Evolutionary conservation across 2,113 vertebrate species (phyloP).

Genomic region (Antennarius striatus): DNA sequence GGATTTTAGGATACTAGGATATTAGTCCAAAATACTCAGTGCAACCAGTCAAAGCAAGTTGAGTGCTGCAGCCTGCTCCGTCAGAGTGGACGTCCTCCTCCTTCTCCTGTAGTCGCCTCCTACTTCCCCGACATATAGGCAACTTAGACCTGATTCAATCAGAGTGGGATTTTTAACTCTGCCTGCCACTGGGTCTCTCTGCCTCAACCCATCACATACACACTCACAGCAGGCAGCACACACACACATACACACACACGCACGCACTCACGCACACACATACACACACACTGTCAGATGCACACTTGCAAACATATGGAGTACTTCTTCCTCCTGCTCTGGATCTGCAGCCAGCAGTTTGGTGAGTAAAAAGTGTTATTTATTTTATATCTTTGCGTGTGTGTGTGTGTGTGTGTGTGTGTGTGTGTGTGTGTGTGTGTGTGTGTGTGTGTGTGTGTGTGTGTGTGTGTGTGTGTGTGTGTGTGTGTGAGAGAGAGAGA

Average conservation of each 20-base stretch:
- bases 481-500: no score
- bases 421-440: conserved; percentile 26
- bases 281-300: conserved; percentile 26
- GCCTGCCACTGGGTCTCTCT: conserved; percentile 73
- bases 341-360: conserved; percentile 86
- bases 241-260: conserved; percentile 32
- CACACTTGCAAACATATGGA: conserved; percentile 81
- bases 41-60: conserved; percentile 15
- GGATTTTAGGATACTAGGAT: no score
- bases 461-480: not conserved
- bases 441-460: conserved; percentile 1
- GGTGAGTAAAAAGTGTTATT: conserved; percentile 79
- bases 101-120: conserved; percentile 85
- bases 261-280: conserved; percentile 44
- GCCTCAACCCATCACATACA: conserved; percentile 66
- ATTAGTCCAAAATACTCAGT: not conserved
- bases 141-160: conserved; percentile 75
- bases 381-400: not conserved
- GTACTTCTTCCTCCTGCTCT: conserved; percentile 86
- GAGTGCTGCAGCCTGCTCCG: conserved; percentile 48
- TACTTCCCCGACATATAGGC: conserved; percentile 84
- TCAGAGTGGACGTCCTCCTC: conserved; percentile 81
- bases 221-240: conserved; percentile 53
- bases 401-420: conserved; percentile 20
- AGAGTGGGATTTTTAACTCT: conserved; percentile 76